phyloP scores from a whole-genome alignment of 1,140 invertebrate species.

The Magallana gigas region DNA sequence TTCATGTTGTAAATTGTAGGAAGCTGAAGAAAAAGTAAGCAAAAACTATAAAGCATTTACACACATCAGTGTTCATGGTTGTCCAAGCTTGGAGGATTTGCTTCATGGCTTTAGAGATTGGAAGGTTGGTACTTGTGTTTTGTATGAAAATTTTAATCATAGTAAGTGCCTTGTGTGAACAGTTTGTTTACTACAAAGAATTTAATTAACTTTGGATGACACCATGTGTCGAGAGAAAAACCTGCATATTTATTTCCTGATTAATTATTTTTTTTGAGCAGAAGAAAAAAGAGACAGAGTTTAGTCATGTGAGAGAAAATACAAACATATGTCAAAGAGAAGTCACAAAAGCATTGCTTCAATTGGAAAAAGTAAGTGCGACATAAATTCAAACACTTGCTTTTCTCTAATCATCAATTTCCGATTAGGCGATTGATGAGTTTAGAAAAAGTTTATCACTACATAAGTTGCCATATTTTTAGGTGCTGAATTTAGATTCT shows the following conservation, averaged over 20 bases:
- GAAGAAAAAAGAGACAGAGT: slow-evolving; percentile 59
- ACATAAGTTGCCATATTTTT: background rate
- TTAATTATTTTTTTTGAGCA: slow-evolving; percentile 29
- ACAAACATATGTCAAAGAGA: slow-evolving; percentile 53
- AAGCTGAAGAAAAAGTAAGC: slow-evolving; percentile 43
- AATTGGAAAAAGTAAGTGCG: background rate
- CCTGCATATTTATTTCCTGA: background rate
- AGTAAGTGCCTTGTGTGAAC: too few relatives aligned
- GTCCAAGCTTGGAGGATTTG: slow-evolving; percentile 49
- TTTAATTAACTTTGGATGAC: too few relatives aligned
- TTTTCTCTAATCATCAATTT: too few relatives aligned
- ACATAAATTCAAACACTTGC: background rate
- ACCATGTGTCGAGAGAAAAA: background rate
- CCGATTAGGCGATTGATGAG: too few relatives aligned
- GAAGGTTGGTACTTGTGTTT: slow-evolving; percentile 50
- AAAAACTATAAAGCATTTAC: slow-evolving; percentile 54
- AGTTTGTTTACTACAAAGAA: too few relatives aligned
- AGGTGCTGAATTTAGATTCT: slow-evolving; percentile 18
- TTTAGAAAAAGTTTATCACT: too few relatives aligned
- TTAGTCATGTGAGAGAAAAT: slow-evolving; percentile 47
- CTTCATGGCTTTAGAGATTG: slow-evolving; percentile 53
- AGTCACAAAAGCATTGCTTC: slow-evolving; percentile 39
- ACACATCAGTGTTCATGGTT: slow-evolving; percentile 42
- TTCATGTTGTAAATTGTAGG: slow-evolving; percentile 2
- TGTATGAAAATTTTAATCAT: too few relatives aligned